phyloP scores from a whole-genome alignment of 2,113 vertebrate genomes.

The Albula goreensis region DNA sequence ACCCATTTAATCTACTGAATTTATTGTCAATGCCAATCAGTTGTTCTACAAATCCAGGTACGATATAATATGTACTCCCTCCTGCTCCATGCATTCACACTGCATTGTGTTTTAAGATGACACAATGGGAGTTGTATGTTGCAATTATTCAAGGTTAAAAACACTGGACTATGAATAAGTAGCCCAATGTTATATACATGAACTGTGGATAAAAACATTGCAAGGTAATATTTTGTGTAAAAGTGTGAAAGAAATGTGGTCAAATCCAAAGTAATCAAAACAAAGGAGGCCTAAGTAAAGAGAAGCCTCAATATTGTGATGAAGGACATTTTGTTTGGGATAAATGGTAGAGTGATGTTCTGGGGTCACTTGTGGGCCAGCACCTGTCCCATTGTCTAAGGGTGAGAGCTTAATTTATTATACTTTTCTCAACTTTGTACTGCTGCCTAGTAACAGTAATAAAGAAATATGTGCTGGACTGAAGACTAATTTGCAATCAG shows the following conservation, averaged over 20 bases:
- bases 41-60: neutral
- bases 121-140: too few species aligned
- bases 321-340: neutral
- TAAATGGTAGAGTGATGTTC: neutral
- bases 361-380: neutral
- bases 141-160: too few species aligned
- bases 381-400: neutral
- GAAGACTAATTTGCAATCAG: neutral
- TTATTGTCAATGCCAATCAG: neutral
- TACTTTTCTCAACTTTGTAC: neutral
- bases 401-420: neutral
- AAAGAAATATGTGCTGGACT: neutral
- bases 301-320: neutral
- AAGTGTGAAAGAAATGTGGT: neutral
- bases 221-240: neutral
- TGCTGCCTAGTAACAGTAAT: neutral
- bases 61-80: too few species aligned
- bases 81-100: too few species aligned
- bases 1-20: too few species aligned
- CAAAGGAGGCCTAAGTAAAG: neutral
- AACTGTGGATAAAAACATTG: too few species aligned
- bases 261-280: neutral
- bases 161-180: too few species aligned
- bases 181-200: too few species aligned
- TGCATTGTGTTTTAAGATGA: too few species aligned